phyloP scores from a whole-genome alignment of 1,140 invertebrate genomes.

The Ceratina calcarata region DNA sequence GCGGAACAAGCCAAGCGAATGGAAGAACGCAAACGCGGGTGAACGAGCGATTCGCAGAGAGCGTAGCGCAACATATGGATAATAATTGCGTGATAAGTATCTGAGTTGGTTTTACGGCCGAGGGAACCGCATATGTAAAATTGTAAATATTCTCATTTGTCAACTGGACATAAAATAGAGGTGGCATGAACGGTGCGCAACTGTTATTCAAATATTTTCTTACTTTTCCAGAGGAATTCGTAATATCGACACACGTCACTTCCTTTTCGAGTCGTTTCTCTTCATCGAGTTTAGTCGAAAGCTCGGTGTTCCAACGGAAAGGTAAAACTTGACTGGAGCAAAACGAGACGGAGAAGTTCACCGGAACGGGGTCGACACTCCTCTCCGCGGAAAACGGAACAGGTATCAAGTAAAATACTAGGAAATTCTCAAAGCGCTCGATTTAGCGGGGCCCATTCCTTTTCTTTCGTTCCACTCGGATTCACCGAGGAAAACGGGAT shows the following conservation, averaged over 20 bases:
- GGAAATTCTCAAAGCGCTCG: slow-evolving; percentile 41
- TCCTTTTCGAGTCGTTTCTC: background rate
- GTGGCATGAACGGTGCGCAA: too few species aligned
- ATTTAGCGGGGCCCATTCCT: background rate
- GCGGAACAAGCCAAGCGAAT: background rate
- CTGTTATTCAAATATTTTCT: background rate
- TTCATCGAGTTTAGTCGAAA: slow-evolving; percentile 9
- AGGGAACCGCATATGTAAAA: too few species aligned
- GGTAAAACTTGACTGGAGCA: slow-evolving; percentile 7
- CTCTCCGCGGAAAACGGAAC: slow-evolving; percentile 28
- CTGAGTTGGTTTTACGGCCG: background rate
- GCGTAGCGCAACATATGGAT: background rate
- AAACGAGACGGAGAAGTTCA: background rate
- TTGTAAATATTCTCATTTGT: too few species aligned
- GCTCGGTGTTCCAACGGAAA: background rate
- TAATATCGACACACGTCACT: background rate
- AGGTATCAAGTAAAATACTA: slow-evolving; percentile 39
- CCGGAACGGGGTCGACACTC: slow-evolving; percentile 22
- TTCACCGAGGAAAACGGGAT: slow-evolving; percentile 15
- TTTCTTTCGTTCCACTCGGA: slow-evolving; percentile 14
- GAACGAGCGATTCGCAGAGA: background rate
- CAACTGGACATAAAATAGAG: too few species aligned
- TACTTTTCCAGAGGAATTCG: background rate
- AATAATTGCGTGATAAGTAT: slow-evolving; percentile 20
- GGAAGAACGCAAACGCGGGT: background rate